Evolutionary conservation across 1,140 invertebrate genomes (phyloP).

Genomic region (Trissolcus basalis): DNA sequence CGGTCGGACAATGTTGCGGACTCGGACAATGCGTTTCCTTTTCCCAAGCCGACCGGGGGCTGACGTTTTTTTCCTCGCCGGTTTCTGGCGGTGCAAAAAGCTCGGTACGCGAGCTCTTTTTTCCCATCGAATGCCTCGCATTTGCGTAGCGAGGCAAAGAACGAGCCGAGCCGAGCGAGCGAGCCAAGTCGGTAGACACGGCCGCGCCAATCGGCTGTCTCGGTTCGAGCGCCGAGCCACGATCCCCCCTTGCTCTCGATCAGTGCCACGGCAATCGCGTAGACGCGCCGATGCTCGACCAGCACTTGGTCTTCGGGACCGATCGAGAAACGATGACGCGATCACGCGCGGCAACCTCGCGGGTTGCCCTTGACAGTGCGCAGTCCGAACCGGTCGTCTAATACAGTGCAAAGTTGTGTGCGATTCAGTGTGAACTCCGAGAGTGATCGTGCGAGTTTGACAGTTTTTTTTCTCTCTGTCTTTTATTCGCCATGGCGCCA

Average conservation of each 20-base stretch:
- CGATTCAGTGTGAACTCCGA: neutral
- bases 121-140: slow-evolving; percentile 40
- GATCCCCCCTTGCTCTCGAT: slow-evolving; percentile 47
- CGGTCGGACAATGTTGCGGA: neutral
- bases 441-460: slow-evolving; percentile 40
- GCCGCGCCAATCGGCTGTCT: slow-evolving; percentile 51
- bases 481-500: slow-evolving; percentile 25
- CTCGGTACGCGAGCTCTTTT: slow-evolving; percentile 24
- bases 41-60: slow-evolving; percentile 1
- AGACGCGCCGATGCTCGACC: slow-evolving; percentile 31
- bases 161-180: slow-evolving; percentile 18
- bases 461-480: neutral
- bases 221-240: slow-evolving; percentile 27
- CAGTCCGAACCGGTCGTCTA: slow-evolving; percentile 14
- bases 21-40: slow-evolving; percentile 3
- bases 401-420: neutral
- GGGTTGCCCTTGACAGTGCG: slow-evolving; percentile 11
- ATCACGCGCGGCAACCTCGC: slow-evolving; percentile 28
- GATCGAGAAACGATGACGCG: slow-evolving; percentile 31
- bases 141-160: slow-evolving; percentile 36
- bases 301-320: slow-evolving; percentile 40
- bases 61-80: slow-evolving; percentile 17
- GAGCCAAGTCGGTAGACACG: slow-evolving; percentile 38
- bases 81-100: slow-evolving; percentile 14
- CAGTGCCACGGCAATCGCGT: slow-evolving; percentile 39